A percentile compares a stretch with the other conserved stretches of the same genome.
Evolutionary conservation across 2,888 invertebrate species (phyloP).

Genomic region (Laothoe populi): DNA sequence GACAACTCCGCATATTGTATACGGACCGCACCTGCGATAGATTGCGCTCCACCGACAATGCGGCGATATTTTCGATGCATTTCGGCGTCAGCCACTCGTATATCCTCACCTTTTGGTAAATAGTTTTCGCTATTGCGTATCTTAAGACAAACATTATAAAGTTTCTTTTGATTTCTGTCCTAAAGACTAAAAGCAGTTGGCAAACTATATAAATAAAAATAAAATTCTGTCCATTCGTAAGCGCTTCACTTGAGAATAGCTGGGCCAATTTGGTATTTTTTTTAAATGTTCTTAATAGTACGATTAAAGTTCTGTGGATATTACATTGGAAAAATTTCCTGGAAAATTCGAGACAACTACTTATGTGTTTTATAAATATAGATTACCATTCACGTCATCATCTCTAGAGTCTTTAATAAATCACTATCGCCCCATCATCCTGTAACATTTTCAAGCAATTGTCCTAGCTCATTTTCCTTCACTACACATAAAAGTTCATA

Average conservation of each 20-base stretch:
- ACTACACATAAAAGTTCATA: conserved; percentile 12
- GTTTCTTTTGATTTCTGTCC: too few relatives aligned
- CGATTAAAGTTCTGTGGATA: too few relatives aligned
- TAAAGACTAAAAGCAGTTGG: too few relatives aligned
- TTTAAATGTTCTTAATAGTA: too few relatives aligned
- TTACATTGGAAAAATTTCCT: too few relatives aligned
- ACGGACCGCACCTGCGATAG: conserved; percentile 17
- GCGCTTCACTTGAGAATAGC: too few relatives aligned
- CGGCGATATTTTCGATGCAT: background rate
- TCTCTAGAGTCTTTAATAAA: background rate
- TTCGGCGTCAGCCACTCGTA: background rate
- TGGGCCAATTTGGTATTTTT: too few relatives aligned
- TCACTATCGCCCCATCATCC: background rate
- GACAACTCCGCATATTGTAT: background rate
- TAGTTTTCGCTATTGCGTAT: background rate
- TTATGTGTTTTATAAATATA: too few relatives aligned
- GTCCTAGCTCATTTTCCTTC: conserved; percentile 10
- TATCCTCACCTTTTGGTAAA: conserved; percentile 1
- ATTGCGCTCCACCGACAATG: conserved; percentile 8
- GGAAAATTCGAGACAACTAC: too few relatives aligned
- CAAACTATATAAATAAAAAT: too few relatives aligned
- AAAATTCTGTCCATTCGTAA: too few relatives aligned
- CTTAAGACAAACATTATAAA: background rate
- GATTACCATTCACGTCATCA: background rate
- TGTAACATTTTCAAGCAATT: background rate